A percentile compares a stretch with the other conserved stretches of the same genome.
Evolutionary conservation across 23 tunicate genomes (phyloP).

Genomic region (Clavelina lepadiformis): DNA sequence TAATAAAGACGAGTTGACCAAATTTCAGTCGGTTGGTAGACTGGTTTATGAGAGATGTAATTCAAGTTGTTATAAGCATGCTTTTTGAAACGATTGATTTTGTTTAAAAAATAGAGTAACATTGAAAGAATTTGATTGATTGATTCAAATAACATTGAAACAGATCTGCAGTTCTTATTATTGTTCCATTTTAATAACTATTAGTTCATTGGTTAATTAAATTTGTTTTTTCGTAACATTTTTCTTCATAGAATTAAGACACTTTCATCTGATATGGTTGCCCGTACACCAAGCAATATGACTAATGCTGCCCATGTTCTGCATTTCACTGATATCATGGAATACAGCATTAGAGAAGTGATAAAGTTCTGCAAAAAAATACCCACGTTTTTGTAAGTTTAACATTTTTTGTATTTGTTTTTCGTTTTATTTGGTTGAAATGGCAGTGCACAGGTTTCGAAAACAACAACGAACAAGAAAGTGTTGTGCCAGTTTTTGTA

Average conservation of each 20-base stretch:
- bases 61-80: too few species aligned
- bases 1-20: too few species aligned
- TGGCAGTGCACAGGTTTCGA: background rate
- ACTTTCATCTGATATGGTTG: conserved; percentile 52
- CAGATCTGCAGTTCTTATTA: too few species aligned
- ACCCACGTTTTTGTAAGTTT: conserved; percentile 35
- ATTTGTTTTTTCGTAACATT: background rate
- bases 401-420: background rate
- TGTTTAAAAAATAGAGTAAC: too few species aligned
- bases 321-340: conserved; percentile 96
- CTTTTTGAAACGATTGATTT: too few species aligned
- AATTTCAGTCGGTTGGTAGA: too few species aligned
- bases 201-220: too few species aligned
- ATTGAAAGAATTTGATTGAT: too few species aligned
- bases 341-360: conserved; percentile 81
- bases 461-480: background rate
- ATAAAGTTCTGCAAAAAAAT: conserved; percentile 89
- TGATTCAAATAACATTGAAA: too few species aligned
- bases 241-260: conserved; percentile 59
- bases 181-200: too few species aligned
- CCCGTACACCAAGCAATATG: conserved; percentile 79
- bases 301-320: conserved; percentile 44
- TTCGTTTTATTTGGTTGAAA: background rate
- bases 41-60: too few species aligned
- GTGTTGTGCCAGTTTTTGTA: background rate